Base-by-base conservation (phyloP, 2,113 vertebrate species). In the Fukomys damarensis region DNA sequence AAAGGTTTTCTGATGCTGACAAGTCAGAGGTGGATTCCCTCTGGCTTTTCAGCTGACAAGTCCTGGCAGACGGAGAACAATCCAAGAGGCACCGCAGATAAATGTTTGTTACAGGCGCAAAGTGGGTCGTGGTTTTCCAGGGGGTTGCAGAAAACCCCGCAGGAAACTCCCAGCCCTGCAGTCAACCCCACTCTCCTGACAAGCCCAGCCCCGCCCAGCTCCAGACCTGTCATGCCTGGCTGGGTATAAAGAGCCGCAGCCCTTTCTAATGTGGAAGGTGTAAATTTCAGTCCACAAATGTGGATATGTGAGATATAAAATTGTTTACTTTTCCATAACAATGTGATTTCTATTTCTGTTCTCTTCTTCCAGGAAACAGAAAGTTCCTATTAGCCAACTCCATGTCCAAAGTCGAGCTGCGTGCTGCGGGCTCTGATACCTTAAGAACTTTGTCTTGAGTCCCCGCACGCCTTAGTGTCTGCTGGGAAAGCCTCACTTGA, bases 151-250 rank as follows among this genome's bases (percentile, higher is more conserved):
- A 32, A 77, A 41, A 38, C 22, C 0, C 13, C 20, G 87, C 61
- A 28, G 66, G 58, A 26, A 52, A 63, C 87, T 7, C 5, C 1
- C 20, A 28, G 11, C 35, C 12, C 28, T 3, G 38, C 30, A 32
- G 38, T 32, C 17, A 59, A 9, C 43, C 38, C 49, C 5, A 0
- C 72, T 59, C 79, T 61, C n/a, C 80, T 26, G 35, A 66, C 66
- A 58, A 81, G 91, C 77, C 96, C 16, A 17, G 77, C 95, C 86
- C 59, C 49, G 76, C 93, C 86, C 90, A 68, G 92, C 65, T 87
- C 90, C 70, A 20, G 46, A 4, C 49, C 65, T 3, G 95, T 90
- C 94, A 72, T 2, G 59, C 77, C 88, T 77, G 85, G 72, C 30
- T 89, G 66, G 49, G 9, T 68, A 84, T 91, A 79, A 89, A 93